Base-by-base conservation (phyloP, 2,797 vertebrate species). In the Pampus argenteus region DNA sequence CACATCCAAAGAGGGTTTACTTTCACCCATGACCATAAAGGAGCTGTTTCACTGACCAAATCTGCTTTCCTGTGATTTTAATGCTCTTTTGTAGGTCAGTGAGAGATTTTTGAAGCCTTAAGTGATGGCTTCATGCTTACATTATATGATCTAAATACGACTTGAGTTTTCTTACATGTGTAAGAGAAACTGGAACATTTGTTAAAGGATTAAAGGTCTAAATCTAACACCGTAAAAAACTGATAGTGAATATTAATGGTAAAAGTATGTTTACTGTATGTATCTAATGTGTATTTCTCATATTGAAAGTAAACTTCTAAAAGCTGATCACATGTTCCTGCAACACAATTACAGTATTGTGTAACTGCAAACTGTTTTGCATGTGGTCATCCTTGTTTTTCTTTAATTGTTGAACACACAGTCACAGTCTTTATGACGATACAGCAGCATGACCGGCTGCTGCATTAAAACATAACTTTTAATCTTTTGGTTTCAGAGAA, bases 71-170 rank as follows among this genome's bases (percentile, higher is more conserved):
- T 40, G 4, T 25, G 26, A 18, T 9, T 50, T 0, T 2, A 68
- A 78, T 23, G n/a, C 57, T 66, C 58, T 74, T 74, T 75, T 45
- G 76, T 51, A 15, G 67, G 55, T 40, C 63, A 56, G 26, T 63
- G 44, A 58, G 13, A 60, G 9, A 52, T 36, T 26, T 31, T 34
- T n/a, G 25, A 10, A 48, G 45, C 26, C 5, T 69, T 47, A 9
- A 56, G 38, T 28, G 26, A 28, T 20, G 18, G 58, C 40, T 76
- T 74, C 71, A n/a, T 65, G 40, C 20, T 65, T 25, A 36, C 2
- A 6, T 65, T 50, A 38, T 26, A 7, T 38, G 60, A 71, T 6
- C 14, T 18, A 55, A 56, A 51, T 29, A 49, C 23, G 17, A 76
- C 25, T 25, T 5, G n/a, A 45, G 34, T 17, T 44, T 20, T 3